Percentiles rank a stretch among this genome's conserved stretches.
phyloP scores from a whole-genome alignment of 1,140 invertebrate genomes.

The Eriosoma lanigerum region DNA sequence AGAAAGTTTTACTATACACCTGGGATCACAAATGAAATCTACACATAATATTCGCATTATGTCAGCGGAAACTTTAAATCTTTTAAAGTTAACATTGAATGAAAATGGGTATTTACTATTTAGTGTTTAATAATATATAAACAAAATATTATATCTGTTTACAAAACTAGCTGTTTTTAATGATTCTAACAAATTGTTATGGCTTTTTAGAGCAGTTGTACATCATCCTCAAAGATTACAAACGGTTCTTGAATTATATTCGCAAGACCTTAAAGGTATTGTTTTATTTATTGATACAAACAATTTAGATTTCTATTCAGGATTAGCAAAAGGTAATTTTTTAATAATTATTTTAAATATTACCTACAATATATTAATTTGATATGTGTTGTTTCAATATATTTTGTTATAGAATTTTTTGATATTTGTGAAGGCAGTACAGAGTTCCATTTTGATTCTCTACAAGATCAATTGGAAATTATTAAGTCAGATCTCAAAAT shows the following conservation, averaged over 20 bases:
- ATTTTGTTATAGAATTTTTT: constrained; percentile 61
- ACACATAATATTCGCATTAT: constrained; percentile 96
- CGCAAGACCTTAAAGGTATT: constrained; percentile 82
- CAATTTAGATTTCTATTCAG: constrained; percentile 71
- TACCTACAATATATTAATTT: not conserved
- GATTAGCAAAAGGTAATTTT: constrained; percentile 68
- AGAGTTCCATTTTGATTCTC: constrained; percentile 86
- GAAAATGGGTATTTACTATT: constrained; percentile 39
- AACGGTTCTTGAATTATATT: constrained; percentile 91
- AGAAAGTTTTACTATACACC: constrained; percentile 96
- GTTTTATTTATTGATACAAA: constrained; percentile 79
- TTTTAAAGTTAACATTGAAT: constrained; percentile 65
- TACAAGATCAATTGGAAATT: constrained; percentile 82
- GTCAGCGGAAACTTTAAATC: constrained; percentile 80
- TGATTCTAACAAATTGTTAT: not conserved
- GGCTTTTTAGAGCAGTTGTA: constrained; percentile 58
- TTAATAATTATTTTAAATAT: not conserved
- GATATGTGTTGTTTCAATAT: not conserved
- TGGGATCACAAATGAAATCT: constrained; percentile 96
- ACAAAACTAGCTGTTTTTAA: too few species aligned
- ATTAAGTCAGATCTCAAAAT: constrained; percentile 66
- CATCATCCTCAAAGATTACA: constrained; percentile 82
- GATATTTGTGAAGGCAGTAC: constrained; percentile 68
- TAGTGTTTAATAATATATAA: not conserved
- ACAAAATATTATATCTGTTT: too few species aligned